A percentile compares a stretch with the other conserved stretches of the same genome.
These are phyloP conservation scores for Zele albiditarsus DNA, from an alignment of 2,888 invertebrate species.

Conservation along the genomic window DNA sequence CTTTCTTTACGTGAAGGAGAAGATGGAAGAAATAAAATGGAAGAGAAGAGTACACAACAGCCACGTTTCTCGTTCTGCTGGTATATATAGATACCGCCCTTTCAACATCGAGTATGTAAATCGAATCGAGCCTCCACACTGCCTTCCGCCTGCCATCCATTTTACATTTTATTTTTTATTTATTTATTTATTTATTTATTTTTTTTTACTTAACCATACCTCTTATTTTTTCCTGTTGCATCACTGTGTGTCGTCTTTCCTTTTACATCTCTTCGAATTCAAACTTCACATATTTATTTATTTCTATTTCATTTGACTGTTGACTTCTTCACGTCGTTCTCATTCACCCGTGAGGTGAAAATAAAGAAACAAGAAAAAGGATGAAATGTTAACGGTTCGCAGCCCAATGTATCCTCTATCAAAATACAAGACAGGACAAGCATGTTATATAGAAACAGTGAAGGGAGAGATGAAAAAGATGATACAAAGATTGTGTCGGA, in stretches of 20 bases:
- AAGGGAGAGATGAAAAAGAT: no score
- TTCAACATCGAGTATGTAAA: conserved; percentile 40
- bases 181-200: neutral
- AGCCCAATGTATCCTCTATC: conserved; percentile 13
- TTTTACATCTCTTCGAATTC: neutral
- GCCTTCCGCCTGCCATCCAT: conserved; percentile 30
- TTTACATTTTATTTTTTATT: conserved; percentile 2
- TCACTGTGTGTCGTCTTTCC: neutral
- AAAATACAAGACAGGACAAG: conserved; percentile 14
- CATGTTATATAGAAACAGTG: neutral
- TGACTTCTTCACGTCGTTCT: neutral
- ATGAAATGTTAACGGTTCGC: conserved; percentile 25
- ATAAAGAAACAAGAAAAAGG: neutral
- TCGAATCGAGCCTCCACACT: conserved; percentile 37
- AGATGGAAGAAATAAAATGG: neutral
- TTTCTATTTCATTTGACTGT: neutral
- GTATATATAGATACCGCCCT: conserved; percentile 10
- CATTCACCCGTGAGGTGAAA: conserved; percentile 2
- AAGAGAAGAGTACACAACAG: conserved; percentile 13
- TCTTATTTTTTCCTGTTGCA: neutral
- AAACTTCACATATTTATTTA: neutral
- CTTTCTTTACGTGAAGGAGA: no score
- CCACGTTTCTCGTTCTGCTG: conserved; percentile 36
- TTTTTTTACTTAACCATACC: neutral
- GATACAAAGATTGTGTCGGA: no score